Percentiles rank a stretch among this genome's conserved stretches.
Evolutionary conservation across 2,888 invertebrate genomes (phyloP).

Genomic region (Congeria kusceri): DNA sequence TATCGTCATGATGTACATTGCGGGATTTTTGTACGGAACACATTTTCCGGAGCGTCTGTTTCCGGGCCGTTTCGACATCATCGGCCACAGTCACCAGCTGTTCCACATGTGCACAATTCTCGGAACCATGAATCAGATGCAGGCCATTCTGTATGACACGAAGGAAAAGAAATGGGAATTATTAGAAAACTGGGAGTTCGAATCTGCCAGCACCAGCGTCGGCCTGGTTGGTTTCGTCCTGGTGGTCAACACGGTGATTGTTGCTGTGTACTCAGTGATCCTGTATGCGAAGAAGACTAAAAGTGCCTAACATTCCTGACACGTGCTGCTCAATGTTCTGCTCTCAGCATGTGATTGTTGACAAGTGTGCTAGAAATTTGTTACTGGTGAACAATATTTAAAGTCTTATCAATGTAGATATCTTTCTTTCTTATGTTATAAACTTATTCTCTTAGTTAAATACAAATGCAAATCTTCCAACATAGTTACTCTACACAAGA

Average conservation of each 20-base stretch:
- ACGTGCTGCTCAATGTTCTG: no score
- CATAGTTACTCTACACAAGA: no score
- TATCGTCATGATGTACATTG: slow-evolving; percentile 83
- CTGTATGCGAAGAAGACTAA: slow-evolving; percentile 19
- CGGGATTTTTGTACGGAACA: slow-evolving; percentile 86
- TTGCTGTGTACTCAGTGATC: slow-evolving; percentile 65
- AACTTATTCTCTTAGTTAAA: no score
- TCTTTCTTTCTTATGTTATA: no score
- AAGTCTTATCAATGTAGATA: no score
- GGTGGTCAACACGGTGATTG: slow-evolving; percentile 70
- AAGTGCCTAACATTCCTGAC: slow-evolving; percentile 16
- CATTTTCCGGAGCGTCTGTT: slow-evolving; percentile 86
- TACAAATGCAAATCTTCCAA: no score
- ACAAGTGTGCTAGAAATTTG: no score
- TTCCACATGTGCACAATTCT: slow-evolving; percentile 86
- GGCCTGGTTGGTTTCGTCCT: slow-evolving; percentile 67
- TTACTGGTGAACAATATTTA: no score
- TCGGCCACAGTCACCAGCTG: slow-evolving; percentile 87
- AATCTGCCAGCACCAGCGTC: slow-evolving; percentile 60
- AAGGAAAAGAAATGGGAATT: slow-evolving; percentile 58
- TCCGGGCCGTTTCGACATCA: slow-evolving; percentile 87
- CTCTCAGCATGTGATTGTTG: no score
- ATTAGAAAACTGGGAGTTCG: slow-evolving; percentile 57
- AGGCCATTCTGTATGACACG: slow-evolving; percentile 84
- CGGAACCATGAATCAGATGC: slow-evolving; percentile 86